Evolutionary conservation across 2,888 invertebrate genomes (phyloP), one percentile per base, ranked within the genome.

Genomic region (Nyleta sp.): DNA sequence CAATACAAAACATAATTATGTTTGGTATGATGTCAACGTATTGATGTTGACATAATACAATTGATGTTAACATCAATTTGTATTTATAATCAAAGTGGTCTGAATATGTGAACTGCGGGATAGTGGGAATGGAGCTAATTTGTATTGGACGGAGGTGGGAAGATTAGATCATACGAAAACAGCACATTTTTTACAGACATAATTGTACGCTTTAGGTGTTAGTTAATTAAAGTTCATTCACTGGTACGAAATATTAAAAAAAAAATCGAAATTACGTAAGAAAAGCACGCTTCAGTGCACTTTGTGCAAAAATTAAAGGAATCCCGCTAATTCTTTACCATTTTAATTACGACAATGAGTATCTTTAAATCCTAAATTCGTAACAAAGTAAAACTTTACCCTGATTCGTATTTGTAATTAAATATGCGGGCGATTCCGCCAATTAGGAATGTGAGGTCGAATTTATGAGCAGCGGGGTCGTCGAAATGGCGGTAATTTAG

Each of bases 351-450:
- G 46, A 20, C 15, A 53, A 31, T 31, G 22, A 7, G 44, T 64
- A 73, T 64, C 55, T 57, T 57, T 50, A 11, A 57, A 24, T 50
- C 44, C 46, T 40, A 35, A 67, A 67, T 74, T 74, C 67, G 44
- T 53, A 42, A 53, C 59, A 44, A 67, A 57, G 59, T 44, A 33
- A 57, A 68, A 65, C 59, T 60, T 64, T 38, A 18, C 31, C 60
- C 46, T 8, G 74, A 74, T 60, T 74, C 60, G 74, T 74, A 67
- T 59, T 68, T 74, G 53, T 68, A 74, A 74, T 74, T 74, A 74
- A 74, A 74, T 74, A 74, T 60, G 74, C 67, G 60, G 48, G 74
- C 22, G 60, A 68, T 74, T 60, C 18, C 46, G 52, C 46, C 67
- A 74, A 74, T 74, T 74, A 74, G 67, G 24, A 67, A 67, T 60